Conservation (phyloP, 2,888 invertebrate genomes). For the Ariolimax columbianus region DNA sequence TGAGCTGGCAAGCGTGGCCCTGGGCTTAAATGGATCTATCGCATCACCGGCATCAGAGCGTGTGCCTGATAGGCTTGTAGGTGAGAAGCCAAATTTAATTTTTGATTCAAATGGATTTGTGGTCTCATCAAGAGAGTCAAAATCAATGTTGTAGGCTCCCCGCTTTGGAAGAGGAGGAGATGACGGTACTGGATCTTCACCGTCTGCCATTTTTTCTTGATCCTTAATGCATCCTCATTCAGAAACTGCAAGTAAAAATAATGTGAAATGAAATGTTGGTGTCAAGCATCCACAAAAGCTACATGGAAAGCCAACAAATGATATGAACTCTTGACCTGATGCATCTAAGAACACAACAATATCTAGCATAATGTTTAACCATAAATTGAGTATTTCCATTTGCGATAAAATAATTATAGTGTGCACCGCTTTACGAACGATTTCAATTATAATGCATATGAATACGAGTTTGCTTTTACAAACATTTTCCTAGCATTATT, state of each 20-base stretch:
- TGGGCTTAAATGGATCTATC: conserved; percentile 53
- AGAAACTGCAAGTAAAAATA: neutral
- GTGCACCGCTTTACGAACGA: too few species aligned
- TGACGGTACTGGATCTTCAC: conserved; percentile 37
- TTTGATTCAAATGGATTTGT: conserved; percentile 72
- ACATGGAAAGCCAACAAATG: too few species aligned
- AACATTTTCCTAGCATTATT: too few species aligned
- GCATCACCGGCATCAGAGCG: neutral
- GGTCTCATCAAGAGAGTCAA: conserved; percentile 75
- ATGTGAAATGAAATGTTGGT: too few species aligned
- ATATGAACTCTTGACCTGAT: too few species aligned
- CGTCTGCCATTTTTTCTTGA: conserved; percentile 19
- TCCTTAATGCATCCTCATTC: neutral
- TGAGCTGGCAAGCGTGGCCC: conserved; percentile 35
- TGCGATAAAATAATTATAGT: too few species aligned
- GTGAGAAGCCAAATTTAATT: conserved; percentile 63
- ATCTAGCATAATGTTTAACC: too few species aligned
- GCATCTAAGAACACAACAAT: too few species aligned
- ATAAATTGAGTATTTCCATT: too few species aligned
- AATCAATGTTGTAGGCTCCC: conserved; percentile 74
- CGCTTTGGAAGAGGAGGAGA: conserved; percentile 80
- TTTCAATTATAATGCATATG: too few species aligned
- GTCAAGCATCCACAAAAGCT: too few species aligned
- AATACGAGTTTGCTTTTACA: too few species aligned
- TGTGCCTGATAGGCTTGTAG: conserved; percentile 39